These are phyloP conservation scores for Galerucella calmariensis DNA, from an alignment of 2,888 invertebrate species.

Conservation along the genomic window DNA sequence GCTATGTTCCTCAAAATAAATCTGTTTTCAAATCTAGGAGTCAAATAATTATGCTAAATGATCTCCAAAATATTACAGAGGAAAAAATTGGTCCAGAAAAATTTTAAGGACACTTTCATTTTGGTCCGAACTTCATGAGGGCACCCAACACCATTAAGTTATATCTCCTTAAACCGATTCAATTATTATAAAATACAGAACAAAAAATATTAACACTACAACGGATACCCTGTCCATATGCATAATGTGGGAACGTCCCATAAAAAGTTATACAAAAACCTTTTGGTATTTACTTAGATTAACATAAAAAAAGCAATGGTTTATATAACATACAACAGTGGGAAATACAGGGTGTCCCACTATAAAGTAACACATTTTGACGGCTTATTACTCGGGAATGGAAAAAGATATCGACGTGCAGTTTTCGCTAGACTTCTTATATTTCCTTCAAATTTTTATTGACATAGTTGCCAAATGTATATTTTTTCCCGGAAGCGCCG, in stretches of 20 bases:
- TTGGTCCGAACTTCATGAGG: neutral
- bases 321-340: neutral
- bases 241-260: too few relatives aligned
- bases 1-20: neutral
- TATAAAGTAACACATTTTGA: too few relatives aligned
- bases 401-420: too few relatives aligned
- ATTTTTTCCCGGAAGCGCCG: too few relatives aligned
- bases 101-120: constrained; percentile 3
- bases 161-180: neutral
- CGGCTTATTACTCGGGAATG: too few relatives aligned
- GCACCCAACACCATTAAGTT: neutral
- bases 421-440: too few relatives aligned
- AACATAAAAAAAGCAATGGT: neutral
- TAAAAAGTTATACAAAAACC: neutral
- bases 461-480: too few relatives aligned
- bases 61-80: neutral
- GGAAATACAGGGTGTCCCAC: neutral
- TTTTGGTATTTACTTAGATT: neutral
- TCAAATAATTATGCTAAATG: neutral
- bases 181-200: neutral
- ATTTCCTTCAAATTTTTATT: too few relatives aligned
- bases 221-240: neutral
- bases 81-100: neutral
- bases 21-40: neutral
- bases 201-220: neutral